Evolutionary conservation across 2,888 invertebrate species (phyloP), one percentile per base, ranked within the genome.

Genomic region (Eupsilia transversa): DNA sequence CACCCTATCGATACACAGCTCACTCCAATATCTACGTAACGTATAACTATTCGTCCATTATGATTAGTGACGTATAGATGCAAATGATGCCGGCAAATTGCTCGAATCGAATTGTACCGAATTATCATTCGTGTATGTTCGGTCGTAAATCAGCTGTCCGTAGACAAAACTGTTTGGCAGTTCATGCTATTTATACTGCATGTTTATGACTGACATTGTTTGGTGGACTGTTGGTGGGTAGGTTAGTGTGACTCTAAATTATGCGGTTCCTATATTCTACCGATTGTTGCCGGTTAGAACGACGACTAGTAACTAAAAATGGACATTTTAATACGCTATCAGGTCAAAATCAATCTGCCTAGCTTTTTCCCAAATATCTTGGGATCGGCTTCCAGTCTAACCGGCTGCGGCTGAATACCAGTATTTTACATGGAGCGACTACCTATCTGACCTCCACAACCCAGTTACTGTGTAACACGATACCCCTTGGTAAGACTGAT

Each of bases 71-170:
- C 81, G 80, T 83, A 86, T 83, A 82, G 84, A 90, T 86, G 87
- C 85, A 89, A 89, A 89, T 89, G 85, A 84, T 79, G 79, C 68
- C 72, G 72, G 77, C 74, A 86, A 90, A 89, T 90, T 87, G 89
- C 76, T 71, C 79, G 80, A 86, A 86, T 87, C 84, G 83, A 85
- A 89, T 86, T 80, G 86, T 81, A 73, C 76, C 56, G 74, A 85
- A 85, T 83, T 83, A 87, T 87, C 86, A 86, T 82, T 75, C 70
- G 74, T 78, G 82, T 80, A 76, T 67, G 76, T 78, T 78, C 66
- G 72, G 72, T 72, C 68, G 74, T 87, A 82, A 88, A 89, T 87
- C 86, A 87, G 82, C 79, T 75, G 72, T 77, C 76, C 74, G 49
- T 71, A 80, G 74, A 74, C 73, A 72, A 83, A 85, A 85, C 83